Evolutionary conservation across 2,888 invertebrate genomes (phyloP).

Genomic region (Cephus spinipes): DNA sequence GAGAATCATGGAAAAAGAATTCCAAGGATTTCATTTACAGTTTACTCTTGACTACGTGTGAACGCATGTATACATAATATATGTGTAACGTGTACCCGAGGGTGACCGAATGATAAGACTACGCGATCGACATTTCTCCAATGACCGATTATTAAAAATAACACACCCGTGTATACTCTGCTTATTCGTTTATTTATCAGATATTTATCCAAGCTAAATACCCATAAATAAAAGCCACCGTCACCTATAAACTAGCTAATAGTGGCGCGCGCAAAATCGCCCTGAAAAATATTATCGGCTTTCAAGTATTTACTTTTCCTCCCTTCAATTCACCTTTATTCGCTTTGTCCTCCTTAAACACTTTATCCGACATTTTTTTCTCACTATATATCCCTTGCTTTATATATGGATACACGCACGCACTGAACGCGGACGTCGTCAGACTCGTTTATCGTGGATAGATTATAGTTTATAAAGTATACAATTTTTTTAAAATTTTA

Average conservation of each 20-base stretch:
- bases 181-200: constrained; percentile 21
- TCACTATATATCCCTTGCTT: neutral
- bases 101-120: neutral
- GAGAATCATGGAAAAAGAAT: neutral
- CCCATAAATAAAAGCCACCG: constrained; percentile 50
- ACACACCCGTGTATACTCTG: constrained; percentile 8
- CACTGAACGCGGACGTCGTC: neutral
- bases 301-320: neutral
- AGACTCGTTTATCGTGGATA: neutral
- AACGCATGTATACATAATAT: neutral
- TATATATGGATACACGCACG: neutral
- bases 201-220: constrained; percentile 45
- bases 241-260: constrained; percentile 49
- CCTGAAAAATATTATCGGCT: neutral
- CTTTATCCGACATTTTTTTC: neutral
- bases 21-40: neutral
- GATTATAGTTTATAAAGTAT: neutral
- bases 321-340: neutral
- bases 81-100: neutral
- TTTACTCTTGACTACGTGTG: neutral
- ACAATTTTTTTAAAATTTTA: neutral
- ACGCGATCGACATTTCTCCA: neutral
- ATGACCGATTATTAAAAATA: constrained; percentile 20
- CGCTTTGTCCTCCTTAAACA: neutral
- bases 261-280: constrained; percentile 14